Conservation (phyloP, 2,113 vertebrate species). For the Fregetta grallaria region DNA sequence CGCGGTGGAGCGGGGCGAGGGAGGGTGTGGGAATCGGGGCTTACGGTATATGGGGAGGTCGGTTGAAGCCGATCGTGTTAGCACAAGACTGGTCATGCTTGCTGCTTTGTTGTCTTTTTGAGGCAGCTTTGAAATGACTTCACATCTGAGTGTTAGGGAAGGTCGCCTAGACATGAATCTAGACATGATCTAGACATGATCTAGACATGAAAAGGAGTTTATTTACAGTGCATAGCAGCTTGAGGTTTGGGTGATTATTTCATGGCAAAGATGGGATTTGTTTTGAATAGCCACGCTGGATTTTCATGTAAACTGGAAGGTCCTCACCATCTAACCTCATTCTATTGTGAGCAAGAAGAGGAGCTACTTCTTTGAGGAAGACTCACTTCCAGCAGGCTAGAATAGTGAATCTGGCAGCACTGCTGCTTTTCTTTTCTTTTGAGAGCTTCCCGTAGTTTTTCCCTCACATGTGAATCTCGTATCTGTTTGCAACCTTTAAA, state of each 20-base stretch:
- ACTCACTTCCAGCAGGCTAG: background rate
- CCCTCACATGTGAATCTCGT: accelerated
- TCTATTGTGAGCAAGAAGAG: background rate
- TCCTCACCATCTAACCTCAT: background rate
- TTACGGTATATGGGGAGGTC: background rate
- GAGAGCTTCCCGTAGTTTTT: background rate
- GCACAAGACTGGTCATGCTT: background rate
- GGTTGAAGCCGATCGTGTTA: background rate
- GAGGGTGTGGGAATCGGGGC: background rate
- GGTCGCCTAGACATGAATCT: background rate
- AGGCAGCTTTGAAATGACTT: background rate
- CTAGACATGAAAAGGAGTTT: background rate
- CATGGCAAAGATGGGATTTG: background rate
- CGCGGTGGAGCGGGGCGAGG: background rate
- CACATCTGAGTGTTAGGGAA: background rate
- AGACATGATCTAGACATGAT: too few species aligned
- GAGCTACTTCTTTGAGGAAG: background rate
- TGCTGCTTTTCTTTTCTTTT: background rate
- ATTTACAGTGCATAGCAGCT: background rate
- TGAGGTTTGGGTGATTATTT: background rate
- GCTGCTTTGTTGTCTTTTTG: background rate
- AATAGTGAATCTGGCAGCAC: background rate
- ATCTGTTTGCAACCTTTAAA: background rate
- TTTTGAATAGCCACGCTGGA: background rate
- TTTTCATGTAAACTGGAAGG: background rate